Evolutionary conservation across 2,797 vertebrate genomes (phyloP), one percentile per base, ranked within the genome.

Genomic region (Protonibea diacanthus): DNA sequence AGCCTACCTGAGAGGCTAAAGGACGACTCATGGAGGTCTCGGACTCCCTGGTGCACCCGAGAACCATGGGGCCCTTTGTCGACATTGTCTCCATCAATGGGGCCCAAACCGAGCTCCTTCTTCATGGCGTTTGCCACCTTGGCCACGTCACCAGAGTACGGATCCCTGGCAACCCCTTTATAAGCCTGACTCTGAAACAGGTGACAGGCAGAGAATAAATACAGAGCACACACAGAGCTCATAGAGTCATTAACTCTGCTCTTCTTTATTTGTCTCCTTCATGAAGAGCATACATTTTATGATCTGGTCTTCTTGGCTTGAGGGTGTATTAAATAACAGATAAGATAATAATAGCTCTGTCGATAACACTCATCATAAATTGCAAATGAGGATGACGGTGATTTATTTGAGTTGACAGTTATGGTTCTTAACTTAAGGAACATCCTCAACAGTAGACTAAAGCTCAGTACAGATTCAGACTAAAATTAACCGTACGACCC

Each of bases 11-110:
- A 97, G 63, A 98, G 96, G 92, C 97, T 98, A 87, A 98, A 98
- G 88, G 97, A 95, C 87, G 97, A 97, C 90, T 98, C 97, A 1
- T 98, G 97, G 53, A 97, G 97, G 93, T 97, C 97, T 86, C 97
- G 91, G 94, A 97, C 94, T 68, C 96, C 97, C 72, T 95, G 94
- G 3, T 97, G 96, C 4, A 3, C 73, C 14, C 97, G 95, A n/a
- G 76, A 78, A 77, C 0, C 90, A 88, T 0, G 90, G 14, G 1
- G 1, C 4, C 67, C 82, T 62, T 97, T 95, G 52, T 91, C 95
- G 53, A 95, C 78, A 0, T 94, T 89, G n/a, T 97, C 97, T 64
- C 96, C 97, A n/a, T 97, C 94, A 1, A 97, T 95, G 0, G 96
- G 96, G 74, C 96, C 95, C 83, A 96, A 92, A 88, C 96, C 96